Evolutionary conservation across 2,113 vertebrate species (phyloP), one percentile per base, ranked within the genome.

Genomic region (Cacatua alba): DNA sequence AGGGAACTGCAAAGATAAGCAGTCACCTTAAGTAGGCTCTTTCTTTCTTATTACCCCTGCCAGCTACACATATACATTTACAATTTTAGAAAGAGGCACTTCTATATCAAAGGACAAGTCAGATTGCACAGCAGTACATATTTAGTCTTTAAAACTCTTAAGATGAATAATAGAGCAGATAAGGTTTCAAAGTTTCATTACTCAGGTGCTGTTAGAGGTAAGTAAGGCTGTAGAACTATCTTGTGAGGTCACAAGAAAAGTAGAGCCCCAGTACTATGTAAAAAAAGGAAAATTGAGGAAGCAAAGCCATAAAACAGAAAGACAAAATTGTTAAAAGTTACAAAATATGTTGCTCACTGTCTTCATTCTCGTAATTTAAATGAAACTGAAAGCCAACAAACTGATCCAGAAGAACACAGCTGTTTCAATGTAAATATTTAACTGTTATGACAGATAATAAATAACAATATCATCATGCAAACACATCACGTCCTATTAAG

Each of bases 101-200:
- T 91, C 55, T 87, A 2, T 74, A 86, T 78, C 55, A 86, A 93
- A 95, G 68, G 51, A 82, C 39, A 63, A 93, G 87, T 89, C 78
- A 91, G 74, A 78, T 1, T 76, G 62, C 52, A 60, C 82, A 95
- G 81, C 33, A 93, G 74, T 48, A 91, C 91, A 71, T 33, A 53
- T 33, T 91, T 41, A 82, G 84, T 82, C 52, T 70, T 82, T 43
- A 71, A 26, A 91, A 59, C 23, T 60, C 33, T 76, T 85, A 93
- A 74, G 23, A 24, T 64, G 55, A 93, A 44, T 75, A 95, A 89
- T 11, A 82, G 31, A 84, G 55, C 51, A 71, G 77, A 71, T 51
- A 29, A 91, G 74, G 77, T 89, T 78, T 78, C 33, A 29, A n/a
- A 75, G 44, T 94, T 91, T 82, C 62, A 64, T 79, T 91, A 90